A percentile compares a stretch with the other conserved stretches of the same genome.
These are phyloP conservation scores for Charadrius vociferus DNA, from an alignment of 2,113 vertebrate genomes.

Conservation along the genomic window DNA sequence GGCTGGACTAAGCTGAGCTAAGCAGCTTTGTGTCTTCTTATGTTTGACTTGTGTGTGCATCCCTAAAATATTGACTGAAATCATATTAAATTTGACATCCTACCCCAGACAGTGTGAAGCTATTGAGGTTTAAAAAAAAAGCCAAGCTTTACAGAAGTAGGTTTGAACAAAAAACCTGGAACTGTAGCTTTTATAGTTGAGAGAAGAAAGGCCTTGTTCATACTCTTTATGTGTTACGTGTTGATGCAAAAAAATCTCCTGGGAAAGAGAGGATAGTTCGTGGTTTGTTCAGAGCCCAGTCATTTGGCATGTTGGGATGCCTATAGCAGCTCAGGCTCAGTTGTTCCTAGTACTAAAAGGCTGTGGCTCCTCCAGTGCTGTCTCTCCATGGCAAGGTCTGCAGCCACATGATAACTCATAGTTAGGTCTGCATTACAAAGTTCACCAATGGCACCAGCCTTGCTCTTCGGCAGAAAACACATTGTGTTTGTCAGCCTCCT, in stretches of 20 bases:
- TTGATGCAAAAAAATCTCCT: neutral
- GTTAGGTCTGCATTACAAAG: neutral
- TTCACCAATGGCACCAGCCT: neutral
- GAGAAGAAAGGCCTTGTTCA: neutral
- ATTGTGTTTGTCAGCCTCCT: neutral
- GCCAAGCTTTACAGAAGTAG: neutral
- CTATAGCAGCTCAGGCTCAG: neutral
- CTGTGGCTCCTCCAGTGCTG: neutral
- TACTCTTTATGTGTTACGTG: neutral
- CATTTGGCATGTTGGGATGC: neutral
- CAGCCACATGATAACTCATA: neutral
- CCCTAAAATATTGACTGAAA: neutral
- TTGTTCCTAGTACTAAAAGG: neutral
- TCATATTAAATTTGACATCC: neutral
- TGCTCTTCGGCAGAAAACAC: neutral
- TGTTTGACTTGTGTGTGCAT: neutral
- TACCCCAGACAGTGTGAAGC: neutral
- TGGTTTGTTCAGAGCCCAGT: neutral
- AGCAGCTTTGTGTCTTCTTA: neutral
- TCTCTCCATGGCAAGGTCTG: neutral
- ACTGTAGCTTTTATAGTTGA: neutral
- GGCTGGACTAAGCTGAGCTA: neutral
- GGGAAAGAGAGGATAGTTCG: neutral
- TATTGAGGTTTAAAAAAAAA: neutral
- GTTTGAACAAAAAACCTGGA: neutral